Evolutionary conservation across 2,797 vertebrate genomes (phyloP).

Genomic region (Trachurus trachurus): DNA sequence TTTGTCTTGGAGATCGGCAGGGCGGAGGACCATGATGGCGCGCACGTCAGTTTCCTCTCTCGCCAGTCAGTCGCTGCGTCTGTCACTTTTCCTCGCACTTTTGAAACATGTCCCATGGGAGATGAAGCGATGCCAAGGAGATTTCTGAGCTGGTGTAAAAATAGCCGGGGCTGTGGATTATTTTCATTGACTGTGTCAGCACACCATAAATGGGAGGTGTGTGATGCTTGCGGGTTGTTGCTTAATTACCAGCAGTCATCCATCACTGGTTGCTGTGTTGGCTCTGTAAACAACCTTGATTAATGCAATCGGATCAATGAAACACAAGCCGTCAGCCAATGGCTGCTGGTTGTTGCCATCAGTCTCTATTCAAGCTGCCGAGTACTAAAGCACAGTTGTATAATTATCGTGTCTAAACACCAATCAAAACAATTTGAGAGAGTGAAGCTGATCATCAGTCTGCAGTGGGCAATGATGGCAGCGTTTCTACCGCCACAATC

Average conservation of each 20-base stretch:
- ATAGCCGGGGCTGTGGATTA: conserved; percentile 42
- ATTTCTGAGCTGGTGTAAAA: conserved; percentile 46
- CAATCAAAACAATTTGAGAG: conserved; percentile 63
- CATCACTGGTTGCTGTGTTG: conserved; percentile 63
- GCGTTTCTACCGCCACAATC: conserved; percentile 27
- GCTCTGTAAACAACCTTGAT: conserved; percentile 75
- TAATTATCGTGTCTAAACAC: conserved; percentile 56
- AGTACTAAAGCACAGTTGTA: conserved; percentile 32
- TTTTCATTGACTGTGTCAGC: conserved; percentile 56
- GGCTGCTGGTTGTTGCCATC: conserved; percentile 63
- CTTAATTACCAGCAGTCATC: conserved; percentile 68
- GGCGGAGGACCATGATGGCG: conserved; percentile 40
- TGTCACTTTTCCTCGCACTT: neutral
- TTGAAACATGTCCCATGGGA: conserved; percentile 15
- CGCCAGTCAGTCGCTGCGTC: conserved; percentile 1
- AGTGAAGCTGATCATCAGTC: conserved; percentile 44
- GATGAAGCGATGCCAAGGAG: conserved; percentile 14
- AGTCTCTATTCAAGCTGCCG: conserved; percentile 51
- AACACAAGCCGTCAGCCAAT: conserved; percentile 60
- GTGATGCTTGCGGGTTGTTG: conserved; percentile 65
- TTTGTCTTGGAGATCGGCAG: conserved; percentile 42
- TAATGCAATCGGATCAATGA: conserved; percentile 76
- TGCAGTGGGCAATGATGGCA: conserved; percentile 23
- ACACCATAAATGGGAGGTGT: conserved; percentile 53
- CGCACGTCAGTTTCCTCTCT: conserved; percentile 34